A percentile compares a stretch with the other conserved stretches of the same genome.
These are phyloP conservation scores for Drosophila setosimentum DNA, from an alignment of 2,888 invertebrate genomes.

Conservation along the genomic window DNA sequence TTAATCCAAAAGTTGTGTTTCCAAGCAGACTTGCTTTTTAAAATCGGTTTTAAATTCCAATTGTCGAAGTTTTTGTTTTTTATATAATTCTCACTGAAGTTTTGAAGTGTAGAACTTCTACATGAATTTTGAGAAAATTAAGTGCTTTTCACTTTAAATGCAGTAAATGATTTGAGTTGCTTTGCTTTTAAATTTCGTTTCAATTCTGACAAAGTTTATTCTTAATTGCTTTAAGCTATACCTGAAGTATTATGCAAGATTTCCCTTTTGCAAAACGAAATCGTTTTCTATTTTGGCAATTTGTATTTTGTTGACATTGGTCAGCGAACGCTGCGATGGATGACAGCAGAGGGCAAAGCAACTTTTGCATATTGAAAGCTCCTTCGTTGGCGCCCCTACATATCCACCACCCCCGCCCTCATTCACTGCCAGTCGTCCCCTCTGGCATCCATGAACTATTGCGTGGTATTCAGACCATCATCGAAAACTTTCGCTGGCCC, in stretches of 20 bases:
- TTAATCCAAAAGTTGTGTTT: too few species aligned
- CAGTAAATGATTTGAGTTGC: background rate
- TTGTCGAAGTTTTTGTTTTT: background rate
- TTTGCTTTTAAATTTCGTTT: background rate
- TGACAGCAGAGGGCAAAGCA: conserved; percentile 47
- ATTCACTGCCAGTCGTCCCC: background rate
- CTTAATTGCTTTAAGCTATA: background rate
- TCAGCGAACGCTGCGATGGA: conserved; percentile 12
- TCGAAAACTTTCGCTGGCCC: conserved; percentile 71
- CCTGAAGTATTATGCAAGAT: background rate
- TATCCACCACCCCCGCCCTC: background rate
- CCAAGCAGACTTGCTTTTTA: background rate
- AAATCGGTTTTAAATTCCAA: background rate
- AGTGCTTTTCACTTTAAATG: background rate
- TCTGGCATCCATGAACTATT: conserved; percentile 1
- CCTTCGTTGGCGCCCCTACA: conserved; percentile 16
- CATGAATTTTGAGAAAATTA: background rate
- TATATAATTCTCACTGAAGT: background rate
- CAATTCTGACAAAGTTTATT: background rate
- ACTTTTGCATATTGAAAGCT: conserved; percentile 74
- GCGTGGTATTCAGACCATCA: conserved; percentile 51
- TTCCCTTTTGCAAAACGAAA: background rate
- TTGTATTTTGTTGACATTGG: conserved; percentile 56
- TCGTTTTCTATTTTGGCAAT: conserved; percentile 16
- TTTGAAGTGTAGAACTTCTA: background rate